Evolutionary conservation across 2,888 invertebrate genomes (phyloP).

Genomic region (Hedya salicella): DNA sequence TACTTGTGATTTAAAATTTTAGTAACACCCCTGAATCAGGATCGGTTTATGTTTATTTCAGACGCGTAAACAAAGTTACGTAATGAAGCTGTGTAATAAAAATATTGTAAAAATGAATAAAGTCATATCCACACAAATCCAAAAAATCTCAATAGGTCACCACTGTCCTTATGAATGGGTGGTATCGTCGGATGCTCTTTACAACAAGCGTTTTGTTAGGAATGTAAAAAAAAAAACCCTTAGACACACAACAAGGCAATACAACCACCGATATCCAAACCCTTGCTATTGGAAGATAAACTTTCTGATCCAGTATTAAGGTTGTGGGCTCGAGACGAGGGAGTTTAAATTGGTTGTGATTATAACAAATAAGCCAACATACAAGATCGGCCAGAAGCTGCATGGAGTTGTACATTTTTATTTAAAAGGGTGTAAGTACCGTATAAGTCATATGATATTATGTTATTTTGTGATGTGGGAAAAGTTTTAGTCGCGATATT

Average conservation of each 20-base stretch:
- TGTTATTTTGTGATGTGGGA: slow-evolving; percentile 49
- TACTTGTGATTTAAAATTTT: too few species aligned
- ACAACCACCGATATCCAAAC: slow-evolving; percentile 55
- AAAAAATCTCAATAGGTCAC: slow-evolving; percentile 82
- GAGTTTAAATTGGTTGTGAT: slow-evolving; percentile 47
- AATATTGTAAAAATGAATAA: slow-evolving; percentile 3
- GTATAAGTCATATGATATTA: not conserved
- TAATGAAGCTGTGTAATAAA: too few species aligned
- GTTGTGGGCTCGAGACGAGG: slow-evolving; percentile 27
- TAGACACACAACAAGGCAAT: slow-evolving; percentile 79
- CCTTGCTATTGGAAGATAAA: slow-evolving; percentile 47
- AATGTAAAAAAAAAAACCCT: slow-evolving; percentile 84
- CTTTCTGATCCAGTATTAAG: slow-evolving; percentile 47
- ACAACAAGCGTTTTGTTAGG: slow-evolving; percentile 84
- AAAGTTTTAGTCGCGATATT: slow-evolving; percentile 81
- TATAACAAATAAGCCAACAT: slow-evolving; percentile 72
- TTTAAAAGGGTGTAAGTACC: not conserved
- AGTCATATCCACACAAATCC: slow-evolving; percentile 61
- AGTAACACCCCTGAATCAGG: too few species aligned
- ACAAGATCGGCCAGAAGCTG: slow-evolving; percentile 74
- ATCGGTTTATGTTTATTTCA: too few species aligned
- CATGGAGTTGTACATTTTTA: slow-evolving; percentile 68
- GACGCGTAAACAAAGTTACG: too few species aligned
- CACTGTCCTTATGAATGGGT: slow-evolving; percentile 84
- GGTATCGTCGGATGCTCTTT: slow-evolving; percentile 83